These are phyloP conservation scores for Tretioscincus oriximinensis DNA, from an alignment of 2,113 vertebrate genomes.

Conservation along the genomic window DNA sequence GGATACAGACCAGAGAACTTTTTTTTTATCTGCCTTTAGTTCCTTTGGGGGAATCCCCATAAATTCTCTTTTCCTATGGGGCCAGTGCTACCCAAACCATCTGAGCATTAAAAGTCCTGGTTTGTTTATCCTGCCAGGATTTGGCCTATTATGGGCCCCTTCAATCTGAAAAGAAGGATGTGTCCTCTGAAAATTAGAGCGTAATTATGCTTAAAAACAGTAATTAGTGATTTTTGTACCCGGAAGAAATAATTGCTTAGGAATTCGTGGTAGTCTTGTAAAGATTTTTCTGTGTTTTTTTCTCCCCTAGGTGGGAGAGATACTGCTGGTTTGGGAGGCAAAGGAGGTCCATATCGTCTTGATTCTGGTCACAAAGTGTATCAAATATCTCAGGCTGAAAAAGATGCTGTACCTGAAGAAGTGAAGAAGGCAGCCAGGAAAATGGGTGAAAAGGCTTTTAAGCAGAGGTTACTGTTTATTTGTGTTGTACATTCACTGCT, in stretches of 20 bases:
- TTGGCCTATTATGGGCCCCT: too few relatives aligned
- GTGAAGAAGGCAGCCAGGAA: conserved; percentile 88
- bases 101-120: too few relatives aligned
- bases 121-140: too few relatives aligned
- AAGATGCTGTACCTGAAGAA: conserved; percentile 90
- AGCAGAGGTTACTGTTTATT: conserved; percentile 76
- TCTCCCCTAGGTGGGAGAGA: conserved; percentile 86
- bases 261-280: not conserved
- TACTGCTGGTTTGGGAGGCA: conserved; percentile 93
- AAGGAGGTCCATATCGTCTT: conserved; percentile 91
- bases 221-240: not conserved
- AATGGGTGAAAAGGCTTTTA: conserved; percentile 92
- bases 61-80: too few relatives aligned
- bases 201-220: not conserved
- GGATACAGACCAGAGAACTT: too few relatives aligned
- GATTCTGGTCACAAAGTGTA: conserved; percentile 90
- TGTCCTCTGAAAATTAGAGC: not conserved
- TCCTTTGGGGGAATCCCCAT: too few relatives aligned
- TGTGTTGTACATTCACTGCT: not conserved
- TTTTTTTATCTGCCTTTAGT: too few relatives aligned
- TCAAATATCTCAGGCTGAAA: conserved; percentile 91
- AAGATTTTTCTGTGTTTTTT: not conserved
- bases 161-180: not conserved
- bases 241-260: not conserved
- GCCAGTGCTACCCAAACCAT: too few relatives aligned